Evolutionary conservation across 1,140 invertebrate species (phyloP).

Genomic region (Diachasma alloeum): DNA sequence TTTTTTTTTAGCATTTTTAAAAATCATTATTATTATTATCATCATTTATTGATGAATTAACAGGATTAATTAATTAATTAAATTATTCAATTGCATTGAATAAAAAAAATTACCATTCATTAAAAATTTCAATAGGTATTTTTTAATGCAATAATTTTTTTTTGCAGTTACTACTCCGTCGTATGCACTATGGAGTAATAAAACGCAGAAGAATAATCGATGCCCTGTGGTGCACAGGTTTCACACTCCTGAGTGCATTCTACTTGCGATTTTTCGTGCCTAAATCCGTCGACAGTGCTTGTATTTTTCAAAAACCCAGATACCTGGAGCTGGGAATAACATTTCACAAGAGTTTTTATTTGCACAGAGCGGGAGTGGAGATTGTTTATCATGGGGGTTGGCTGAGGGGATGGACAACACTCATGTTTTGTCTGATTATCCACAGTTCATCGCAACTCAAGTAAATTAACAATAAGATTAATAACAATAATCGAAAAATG

Average conservation of each 20-base stretch:
- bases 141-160: too few relatives aligned
- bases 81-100: too few relatives aligned
- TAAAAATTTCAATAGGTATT: too few relatives aligned
- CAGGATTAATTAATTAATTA: too few relatives aligned
- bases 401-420: constrained; percentile 44
- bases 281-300: constrained; percentile 23
- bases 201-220: constrained; percentile 43
- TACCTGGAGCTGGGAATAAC: constrained; percentile 34
- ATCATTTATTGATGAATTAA: too few relatives aligned
- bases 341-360: constrained; percentile 48
- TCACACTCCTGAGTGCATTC: constrained; percentile 43
- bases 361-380: constrained; percentile 42
- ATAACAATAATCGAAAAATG: too few relatives aligned
- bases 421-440: constrained; percentile 49
- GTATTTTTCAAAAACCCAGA: constrained; percentile 16
- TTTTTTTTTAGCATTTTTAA: too few relatives aligned
- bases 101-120: too few relatives aligned
- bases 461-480: neutral
- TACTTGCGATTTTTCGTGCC: constrained; percentile 37
- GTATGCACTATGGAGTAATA: constrained; percentile 41
- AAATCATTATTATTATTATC: too few relatives aligned
- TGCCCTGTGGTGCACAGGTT: constrained; percentile 45
- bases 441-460: constrained; percentile 46
- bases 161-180: constrained; percentile 43
- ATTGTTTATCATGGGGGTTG: constrained; percentile 42